A percentile compares a stretch with the other conserved stretches of the same genome.
These are phyloP conservation scores for Shargacucullia verbasci DNA, from an alignment of 2,888 invertebrate species.

Conservation along the genomic window DNA sequence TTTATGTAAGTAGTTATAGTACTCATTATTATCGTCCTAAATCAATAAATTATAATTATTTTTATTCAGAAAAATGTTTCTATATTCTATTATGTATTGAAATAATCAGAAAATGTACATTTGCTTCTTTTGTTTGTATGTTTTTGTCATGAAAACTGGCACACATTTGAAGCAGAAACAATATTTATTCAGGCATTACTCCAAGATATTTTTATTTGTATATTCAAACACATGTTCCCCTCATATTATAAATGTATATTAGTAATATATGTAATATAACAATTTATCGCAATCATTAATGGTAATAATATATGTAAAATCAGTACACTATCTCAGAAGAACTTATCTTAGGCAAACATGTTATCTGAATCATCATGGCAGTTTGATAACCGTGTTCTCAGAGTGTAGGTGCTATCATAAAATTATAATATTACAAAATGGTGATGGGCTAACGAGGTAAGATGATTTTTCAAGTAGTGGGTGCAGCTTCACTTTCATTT, in stretches of 20 bases:
- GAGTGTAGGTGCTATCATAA: constrained; percentile 57
- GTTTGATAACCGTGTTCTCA: constrained; percentile 50
- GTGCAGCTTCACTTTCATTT: constrained; percentile 74
- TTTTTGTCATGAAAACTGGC: constrained; percentile 10
- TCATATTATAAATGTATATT: constrained; percentile 25
- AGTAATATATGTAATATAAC: constrained; percentile 26
- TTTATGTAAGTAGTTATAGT: constrained; percentile 69
- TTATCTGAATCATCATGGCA: constrained; percentile 44
- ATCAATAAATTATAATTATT: not conserved
- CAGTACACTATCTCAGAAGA: constrained; percentile 72
- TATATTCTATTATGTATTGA: too few relatives aligned
- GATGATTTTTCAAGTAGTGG: constrained; percentile 63
- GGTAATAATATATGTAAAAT: constrained; percentile 54
- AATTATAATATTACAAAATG: constrained; percentile 67
- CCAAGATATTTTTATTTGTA: constrained; percentile 22
- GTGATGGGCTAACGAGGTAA: constrained; percentile 85
- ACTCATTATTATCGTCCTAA: constrained; percentile 25
- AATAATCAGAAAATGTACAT: not conserved
- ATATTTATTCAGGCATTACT: not conserved
- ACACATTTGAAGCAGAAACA: constrained; percentile 9
- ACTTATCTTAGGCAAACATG: constrained; percentile 58
- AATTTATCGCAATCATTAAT: constrained; percentile 40
- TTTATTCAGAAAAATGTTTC: too few relatives aligned
- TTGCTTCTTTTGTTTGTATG: constrained; percentile 13
- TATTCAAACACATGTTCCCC: constrained; percentile 14